Evolutionary conservation across 1,140 invertebrate species (phyloP).

Genomic region (Coenobita brevimanus): DNA sequence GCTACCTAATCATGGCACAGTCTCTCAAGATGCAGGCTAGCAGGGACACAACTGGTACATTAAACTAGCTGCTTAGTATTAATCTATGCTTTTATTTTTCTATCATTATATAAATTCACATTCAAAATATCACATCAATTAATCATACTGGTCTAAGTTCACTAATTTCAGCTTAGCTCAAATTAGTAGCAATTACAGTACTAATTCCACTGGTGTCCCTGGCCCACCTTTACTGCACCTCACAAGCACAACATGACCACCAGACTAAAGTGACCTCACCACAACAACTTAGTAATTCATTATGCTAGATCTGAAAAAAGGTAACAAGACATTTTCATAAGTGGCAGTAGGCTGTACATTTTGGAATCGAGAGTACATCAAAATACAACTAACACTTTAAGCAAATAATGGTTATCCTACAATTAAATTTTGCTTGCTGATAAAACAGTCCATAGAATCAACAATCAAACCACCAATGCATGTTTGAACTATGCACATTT

Average conservation of each 20-base stretch:
- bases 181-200: neutral
- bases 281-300: slow-evolving; percentile 58
- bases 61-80: neutral
- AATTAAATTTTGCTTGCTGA: slow-evolving; percentile 7
- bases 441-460: neutral
- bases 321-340: slow-evolving; percentile 48
- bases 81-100: too few species aligned
- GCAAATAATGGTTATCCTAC: slow-evolving; percentile 35
- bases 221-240: slow-evolving; percentile 48
- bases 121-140: slow-evolving; percentile 21
- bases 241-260: slow-evolving; percentile 49
- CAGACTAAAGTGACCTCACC: slow-evolving; percentile 46
- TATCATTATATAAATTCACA: neutral
- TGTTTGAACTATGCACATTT: too few species aligned
- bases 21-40: slow-evolving; percentile 39
- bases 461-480: too few species aligned
- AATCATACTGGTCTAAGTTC: neutral
- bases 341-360: slow-evolving; percentile 61
- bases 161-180: neutral
- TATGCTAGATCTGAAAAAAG: slow-evolving; percentile 47
- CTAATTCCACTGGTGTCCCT: slow-evolving; percentile 31
- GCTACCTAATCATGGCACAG: slow-evolving; percentile 62
- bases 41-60: slow-evolving; percentile 29
- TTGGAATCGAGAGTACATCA: slow-evolving; percentile 49
- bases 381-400: slow-evolving; percentile 48